Evolutionary conservation across 1,140 invertebrate genomes (phyloP), one percentile per base, ranked within the genome.

Genomic region (Zaprionus camerounensis): DNA sequence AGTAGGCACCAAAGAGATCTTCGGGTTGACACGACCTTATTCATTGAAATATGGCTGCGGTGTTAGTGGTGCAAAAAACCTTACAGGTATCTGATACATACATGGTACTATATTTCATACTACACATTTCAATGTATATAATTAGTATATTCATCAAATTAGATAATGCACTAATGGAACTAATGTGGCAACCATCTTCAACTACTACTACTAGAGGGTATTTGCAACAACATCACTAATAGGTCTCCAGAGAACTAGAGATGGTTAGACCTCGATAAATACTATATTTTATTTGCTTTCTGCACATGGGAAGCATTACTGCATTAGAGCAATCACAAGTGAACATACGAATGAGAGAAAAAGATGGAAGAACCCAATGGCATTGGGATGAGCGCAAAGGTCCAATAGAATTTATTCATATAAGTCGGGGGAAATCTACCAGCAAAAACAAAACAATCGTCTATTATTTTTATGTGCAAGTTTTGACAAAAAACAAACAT

Each of bases 301-400:
- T 41, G 4, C 38, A 41, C 38, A n/a, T 41, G 15, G 38, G 5
- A 41, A n/a, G 17, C 17, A 76, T 76, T 46, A 20, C 34, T 66
- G 59, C 34, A 51, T 61, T 69, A 26, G 57, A 31, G 57, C 71
- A 61, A 82, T 66, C 57, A 83, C 24, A 80, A 3, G 2, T 34
- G 0, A 82, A 80, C 64, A 57, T 41, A 56, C 38, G 55, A 59
- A 58, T 51, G 41, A 46, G 58, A 31, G 28, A 17, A 11, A 41
- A 36, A 53, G 28, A 41, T 53, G 36, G 17, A 0, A 77, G 72
- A 77, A 64, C 57, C 22, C 64, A 69, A 63, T 34, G 9, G 9
- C 31, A 34, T 34, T 9, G 31, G 31, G 31, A 34, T 34, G 31
- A 34, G 31, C 9, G 31, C 31, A 11, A 34, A 34, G 31, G 31